Base-by-base conservation (phyloP, 2,888 invertebrate species). In the Phragmatobia fuliginosa region DNA sequence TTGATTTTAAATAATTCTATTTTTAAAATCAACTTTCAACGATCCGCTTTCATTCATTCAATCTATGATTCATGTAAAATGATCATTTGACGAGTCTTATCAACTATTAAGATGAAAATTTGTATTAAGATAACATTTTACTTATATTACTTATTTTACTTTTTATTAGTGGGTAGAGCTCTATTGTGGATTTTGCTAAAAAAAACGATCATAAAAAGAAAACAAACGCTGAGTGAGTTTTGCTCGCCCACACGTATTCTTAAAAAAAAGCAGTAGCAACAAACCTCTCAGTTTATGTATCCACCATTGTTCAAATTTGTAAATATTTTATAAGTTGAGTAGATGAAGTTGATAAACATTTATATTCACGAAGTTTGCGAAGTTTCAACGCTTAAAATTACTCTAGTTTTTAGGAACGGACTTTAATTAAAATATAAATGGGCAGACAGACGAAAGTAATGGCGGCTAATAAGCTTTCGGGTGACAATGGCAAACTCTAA, bases 401-500 rank as follows among this genome's bases (percentile, higher is more conserved):
- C 61, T 62, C 18, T 66, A 68, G 73, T 76, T 77, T 80, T 81
- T 71, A 63, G 72, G 66, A 65, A 68, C 33, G 66, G 31, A 52
- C 67, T 78, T 78, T 81, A 81, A 81, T 81, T 81, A 78, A 81
- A 81, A 78, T 75, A 80, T 77, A 80, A 81, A 78, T 75, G 82
- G 74, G 82, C 75, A 78, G 83, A 81, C 83, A 82, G 83, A 80
- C 84, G 78, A 82, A 83, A 85, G 85, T 86, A 88, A 87, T 87
- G 85, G 84, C 82, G 76, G 79, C 84, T 88, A 90, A 88, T 90
- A 88, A 89, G 87, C 87, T 84, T 85, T 83, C 68, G 76, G 77
- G 77, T 80, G 81, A 82, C 82, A 82, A 80, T 79, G 83, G 80
- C 77, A 83, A 56, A 76, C 74, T 82, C 81, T 78, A 80, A 85